Base-by-base conservation (phyloP, 53 echinoderm and acorn worm species). In the Echinarachnius parma region DNA sequence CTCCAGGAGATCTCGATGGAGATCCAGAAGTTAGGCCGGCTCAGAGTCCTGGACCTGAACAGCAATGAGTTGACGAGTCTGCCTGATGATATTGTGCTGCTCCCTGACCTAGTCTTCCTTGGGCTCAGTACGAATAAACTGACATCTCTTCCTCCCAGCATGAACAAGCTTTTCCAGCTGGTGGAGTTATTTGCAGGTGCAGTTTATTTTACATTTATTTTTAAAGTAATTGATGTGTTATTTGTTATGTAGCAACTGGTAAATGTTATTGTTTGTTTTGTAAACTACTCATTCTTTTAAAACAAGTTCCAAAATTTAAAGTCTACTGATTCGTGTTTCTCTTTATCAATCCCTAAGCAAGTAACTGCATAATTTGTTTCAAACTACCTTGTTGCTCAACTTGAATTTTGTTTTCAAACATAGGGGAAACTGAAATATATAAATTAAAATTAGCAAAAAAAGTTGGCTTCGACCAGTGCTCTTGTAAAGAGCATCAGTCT, bases 1-100 rank as follows among this genome's bases (percentile, higher is more conserved):
- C 45, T 96, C 48, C 69, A 78, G 30, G 91, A 91, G 81, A 78
- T 96, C 48, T 96, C 96, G 11, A 16, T 54, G 24, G 87, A 91
- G 67, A 64, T 96, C 19, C 70, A 80, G 22, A 70, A 91, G 42
- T 85, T 96, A 28, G 64, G 60, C 36, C 87, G 91, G 25, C 82
- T 96, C 1, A 66, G 62, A 45, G 81, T 84, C 1, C 53, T 96
- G 9, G 85, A 83, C 29, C 75, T 96, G 53, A 83, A 91, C 52
- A 64, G 74, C 79, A 96, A 96, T 64, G 45, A 85, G 55, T 75
- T 96, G 31, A 61, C 45, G 10, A 31, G 9, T 3, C 26, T 96
- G 57, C 96, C 96, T 0, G 16, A 62, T 11, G 88, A 81, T 26
- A 54, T 87, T 5, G 61, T 66, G 28, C 66, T 60, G 45, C 82